Conservation (phyloP, 2,113 vertebrate genomes). For the Austrofundulus limnaeus region DNA sequence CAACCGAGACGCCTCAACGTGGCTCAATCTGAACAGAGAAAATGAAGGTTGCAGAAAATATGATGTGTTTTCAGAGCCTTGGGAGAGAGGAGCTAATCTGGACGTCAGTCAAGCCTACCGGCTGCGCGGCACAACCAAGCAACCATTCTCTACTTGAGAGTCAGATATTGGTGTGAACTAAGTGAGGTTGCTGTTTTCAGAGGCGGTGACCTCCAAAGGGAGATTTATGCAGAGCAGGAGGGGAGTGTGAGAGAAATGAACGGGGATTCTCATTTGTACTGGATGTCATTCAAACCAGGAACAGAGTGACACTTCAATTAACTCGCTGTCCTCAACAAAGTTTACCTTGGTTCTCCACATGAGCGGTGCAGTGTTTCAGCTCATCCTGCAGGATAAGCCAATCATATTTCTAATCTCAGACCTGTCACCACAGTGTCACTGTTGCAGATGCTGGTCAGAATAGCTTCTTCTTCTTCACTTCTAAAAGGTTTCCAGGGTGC, state of each 20-base stretch:
- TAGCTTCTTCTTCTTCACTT: conserved; percentile 52
- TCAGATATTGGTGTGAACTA: conserved; percentile 66
- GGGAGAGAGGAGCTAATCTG: conserved; percentile 70
- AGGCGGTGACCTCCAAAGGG: conserved; percentile 67
- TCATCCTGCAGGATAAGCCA: conserved; percentile 71
- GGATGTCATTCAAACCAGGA: conserved; percentile 69
- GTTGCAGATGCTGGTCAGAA: conserved; percentile 54
- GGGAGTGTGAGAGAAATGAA: conserved; percentile 34
- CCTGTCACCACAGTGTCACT: conserved; percentile 62
- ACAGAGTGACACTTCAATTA: conserved; percentile 78
- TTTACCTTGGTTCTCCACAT: conserved; percentile 69
- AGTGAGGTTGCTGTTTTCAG: conserved; percentile 62
- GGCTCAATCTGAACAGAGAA: conserved; percentile 67
- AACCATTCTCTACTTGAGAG: conserved; percentile 46
- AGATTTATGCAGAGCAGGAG: conserved; percentile 66
- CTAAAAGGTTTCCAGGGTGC: conserved; percentile 29
- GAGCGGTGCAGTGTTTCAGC: conserved; percentile 59
- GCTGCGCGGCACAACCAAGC: conserved; percentile 56
- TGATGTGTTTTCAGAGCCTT: conserved; percentile 72
- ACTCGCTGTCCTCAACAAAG: conserved; percentile 68
- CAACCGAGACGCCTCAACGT: conserved; percentile 61
- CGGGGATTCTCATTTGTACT: conserved; percentile 67
- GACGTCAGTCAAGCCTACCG: conserved; percentile 67
- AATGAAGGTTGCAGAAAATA: conserved; percentile 70
- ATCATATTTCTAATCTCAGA: conserved; percentile 75